phyloP scores from a whole-genome alignment of 1,140 invertebrate genomes.

The Pogonognathellus flavescens region DNA sequence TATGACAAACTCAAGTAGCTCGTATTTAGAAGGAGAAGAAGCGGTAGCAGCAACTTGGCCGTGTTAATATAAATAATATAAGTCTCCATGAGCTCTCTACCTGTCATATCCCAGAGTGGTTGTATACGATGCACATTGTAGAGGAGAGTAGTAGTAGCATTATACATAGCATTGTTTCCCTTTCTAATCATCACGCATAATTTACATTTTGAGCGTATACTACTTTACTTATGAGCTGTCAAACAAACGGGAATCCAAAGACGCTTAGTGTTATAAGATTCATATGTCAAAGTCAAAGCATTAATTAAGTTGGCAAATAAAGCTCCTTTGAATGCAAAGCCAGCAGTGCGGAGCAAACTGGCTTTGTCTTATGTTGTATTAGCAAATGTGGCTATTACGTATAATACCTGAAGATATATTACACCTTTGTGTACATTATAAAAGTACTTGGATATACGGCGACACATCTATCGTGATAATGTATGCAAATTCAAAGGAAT shows the following conservation, averaged over 20 bases:
- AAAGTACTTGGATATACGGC: background rate
- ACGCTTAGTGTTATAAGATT: constrained; percentile 17
- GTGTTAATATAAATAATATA: too few relatives aligned
- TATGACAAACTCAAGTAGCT: constrained; percentile 18
- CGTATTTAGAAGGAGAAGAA: too few relatives aligned
- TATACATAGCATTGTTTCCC: background rate
- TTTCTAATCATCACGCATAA: constrained; percentile 29
- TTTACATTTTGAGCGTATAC: constrained; percentile 3
- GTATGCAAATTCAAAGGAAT: background rate
- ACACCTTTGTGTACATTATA: too few relatives aligned
- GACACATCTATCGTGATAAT: background rate
- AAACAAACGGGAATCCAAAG: constrained; percentile 10
- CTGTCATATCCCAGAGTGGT: too few relatives aligned
- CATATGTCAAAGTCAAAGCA: constrained; percentile 14
- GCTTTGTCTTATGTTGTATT: background rate
- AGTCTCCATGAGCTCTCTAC: background rate
- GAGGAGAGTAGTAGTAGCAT: background rate
- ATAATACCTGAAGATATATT: too few relatives aligned
- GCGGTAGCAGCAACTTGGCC: background rate
- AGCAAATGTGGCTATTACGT: too few relatives aligned
- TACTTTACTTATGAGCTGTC: constrained; percentile 14
- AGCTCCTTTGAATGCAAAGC: background rate
- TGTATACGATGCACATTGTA: too few relatives aligned
- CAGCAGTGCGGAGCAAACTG: background rate
- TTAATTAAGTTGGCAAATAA: constrained; percentile 27